Evolutionary conservation across 2,797 vertebrate species (phyloP).

Genomic region (Anguilla anguilla): DNA sequence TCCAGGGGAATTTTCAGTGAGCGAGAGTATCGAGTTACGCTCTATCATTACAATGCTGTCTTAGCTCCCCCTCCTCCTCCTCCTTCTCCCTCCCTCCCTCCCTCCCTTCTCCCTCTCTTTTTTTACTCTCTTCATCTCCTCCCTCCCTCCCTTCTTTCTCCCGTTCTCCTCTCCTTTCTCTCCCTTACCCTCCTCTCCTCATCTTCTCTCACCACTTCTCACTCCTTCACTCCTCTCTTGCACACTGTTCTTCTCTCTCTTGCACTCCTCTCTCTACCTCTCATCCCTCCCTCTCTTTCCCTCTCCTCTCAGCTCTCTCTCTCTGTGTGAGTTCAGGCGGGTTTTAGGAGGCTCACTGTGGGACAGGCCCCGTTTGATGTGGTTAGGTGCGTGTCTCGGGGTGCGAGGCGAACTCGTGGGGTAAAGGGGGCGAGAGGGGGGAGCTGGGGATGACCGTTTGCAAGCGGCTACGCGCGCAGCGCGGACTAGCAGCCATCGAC

Average conservation of each 20-base stretch:
- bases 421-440: constrained; percentile 40
- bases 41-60: constrained; percentile 72
- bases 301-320: constrained; percentile 53
- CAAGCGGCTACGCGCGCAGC: constrained; percentile 29
- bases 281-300: constrained; percentile 39
- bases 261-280: constrained; percentile 8
- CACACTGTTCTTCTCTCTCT: background rate
- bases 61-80: constrained; percentile 46
- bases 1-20: constrained; percentile 76
- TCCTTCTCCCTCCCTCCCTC: constrained; percentile 37
- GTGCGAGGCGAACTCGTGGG: background rate
- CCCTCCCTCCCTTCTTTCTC: constrained; percentile 37
- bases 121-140: background rate
- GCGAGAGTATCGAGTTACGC: constrained; percentile 79
- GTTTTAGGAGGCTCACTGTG: constrained; percentile 57
- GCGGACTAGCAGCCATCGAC: constrained; percentile 4
- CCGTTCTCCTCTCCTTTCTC: constrained; percentile 37
- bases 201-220: constrained; percentile 19
- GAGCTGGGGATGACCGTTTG: constrained; percentile 25
- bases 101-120: constrained; percentile 26
- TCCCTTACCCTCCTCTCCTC: background rate
- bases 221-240: constrained; percentile 40
- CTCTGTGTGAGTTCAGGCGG: constrained; percentile 18
- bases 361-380: constrained; percentile 25
- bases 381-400: background rate